phyloP scores from a whole-genome alignment of 2,888 invertebrate species.

The Colletes collaris region DNA sequence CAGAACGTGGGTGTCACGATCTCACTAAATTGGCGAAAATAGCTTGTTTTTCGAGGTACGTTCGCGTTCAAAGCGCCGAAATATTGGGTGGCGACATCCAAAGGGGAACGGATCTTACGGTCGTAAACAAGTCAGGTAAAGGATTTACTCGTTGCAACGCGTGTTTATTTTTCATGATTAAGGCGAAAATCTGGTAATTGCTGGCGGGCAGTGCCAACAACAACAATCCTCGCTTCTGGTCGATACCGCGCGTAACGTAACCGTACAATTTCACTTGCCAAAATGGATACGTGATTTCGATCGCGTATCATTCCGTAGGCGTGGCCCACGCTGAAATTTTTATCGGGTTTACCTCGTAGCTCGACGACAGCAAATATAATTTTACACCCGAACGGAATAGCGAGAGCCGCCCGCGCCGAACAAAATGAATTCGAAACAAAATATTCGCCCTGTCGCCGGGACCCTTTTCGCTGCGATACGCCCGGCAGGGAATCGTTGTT shows the following conservation, averaged over 20 bases:
- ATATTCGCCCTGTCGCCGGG: not conserved
- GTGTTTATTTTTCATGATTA: not conserved
- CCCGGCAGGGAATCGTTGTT: slow-evolving; percentile 31
- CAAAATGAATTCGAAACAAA: slow-evolving; percentile 31
- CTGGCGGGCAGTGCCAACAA: slow-evolving; percentile 4
- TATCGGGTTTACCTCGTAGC: slow-evolving; percentile 16
- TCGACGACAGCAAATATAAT: slow-evolving; percentile 35
- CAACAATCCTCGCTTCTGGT: slow-evolving; percentile 9
- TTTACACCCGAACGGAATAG: slow-evolving; percentile 20
- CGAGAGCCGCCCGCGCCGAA: slow-evolving; percentile 4
- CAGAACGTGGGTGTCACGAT: not conserved
- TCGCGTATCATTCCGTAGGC: not conserved
- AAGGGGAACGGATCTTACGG: not conserved
- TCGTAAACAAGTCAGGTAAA: slow-evolving; percentile 14
- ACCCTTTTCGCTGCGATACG: slow-evolving; percentile 29
- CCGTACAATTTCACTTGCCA: slow-evolving; percentile 21
- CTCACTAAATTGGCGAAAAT: not conserved
- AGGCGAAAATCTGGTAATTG: slow-evolving; percentile 13
- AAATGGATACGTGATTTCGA: slow-evolving; percentile 12
- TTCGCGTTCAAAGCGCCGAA: not conserved
- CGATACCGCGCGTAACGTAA: slow-evolving; percentile 15
- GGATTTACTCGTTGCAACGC: slow-evolving; percentile 4
- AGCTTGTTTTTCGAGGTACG: not conserved
- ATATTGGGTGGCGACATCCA: not conserved
- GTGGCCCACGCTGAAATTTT: slow-evolving; percentile 32